A percentile compares a stretch with the other conserved stretches of the same genome.
Conservation (phyloP, 2,113 vertebrate genomes). For the Solenodon paradoxus region DNA sequence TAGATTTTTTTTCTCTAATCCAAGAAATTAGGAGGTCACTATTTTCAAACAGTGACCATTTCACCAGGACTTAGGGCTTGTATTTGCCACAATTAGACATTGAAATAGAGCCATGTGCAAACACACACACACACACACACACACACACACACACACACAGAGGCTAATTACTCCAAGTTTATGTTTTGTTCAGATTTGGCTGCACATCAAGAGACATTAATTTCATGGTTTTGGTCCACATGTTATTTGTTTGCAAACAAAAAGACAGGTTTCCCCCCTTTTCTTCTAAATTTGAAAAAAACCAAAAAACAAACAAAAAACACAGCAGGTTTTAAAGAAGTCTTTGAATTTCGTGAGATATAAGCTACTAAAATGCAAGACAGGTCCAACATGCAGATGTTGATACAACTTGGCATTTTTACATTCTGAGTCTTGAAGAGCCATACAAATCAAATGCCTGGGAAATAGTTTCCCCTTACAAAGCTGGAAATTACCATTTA, state of each 20-base stretch:
- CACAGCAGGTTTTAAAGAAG: slow-evolving; percentile 43
- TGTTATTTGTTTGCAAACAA: slow-evolving; percentile 70
- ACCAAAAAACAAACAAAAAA: no score
- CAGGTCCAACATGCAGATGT: slow-evolving; percentile 68
- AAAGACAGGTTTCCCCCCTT: slow-evolving; percentile 45
- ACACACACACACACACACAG: slow-evolving; percentile 61
- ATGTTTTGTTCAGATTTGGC: slow-evolving; percentile 73
- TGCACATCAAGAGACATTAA: slow-evolving; percentile 72
- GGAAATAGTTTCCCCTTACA: slow-evolving; percentile 37
- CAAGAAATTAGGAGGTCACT: slow-evolving; percentile 31
- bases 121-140: slow-evolving; percentile 33
- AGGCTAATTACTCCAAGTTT: slow-evolving; percentile 74
- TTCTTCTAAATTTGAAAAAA: not conserved
- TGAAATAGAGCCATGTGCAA: not conserved
- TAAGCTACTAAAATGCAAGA: slow-evolving; percentile 78
- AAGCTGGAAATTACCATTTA: slow-evolving; percentile 41
- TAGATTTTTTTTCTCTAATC: slow-evolving; percentile 29
- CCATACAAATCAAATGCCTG: not conserved
- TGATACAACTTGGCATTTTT: slow-evolving; percentile 49
- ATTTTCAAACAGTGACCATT: slow-evolving; percentile 45
- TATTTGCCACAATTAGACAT: slow-evolving; percentile 58
- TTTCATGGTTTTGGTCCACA: slow-evolving; percentile 70
- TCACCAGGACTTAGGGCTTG: slow-evolving; percentile 32
- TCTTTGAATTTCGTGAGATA: slow-evolving; percentile 80
- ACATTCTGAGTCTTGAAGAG: not conserved